Percentiles rank a stretch among this genome's conserved stretches.
Conservation (phyloP, 2,797 vertebrate genomes). For the Molossus molossus region DNA sequence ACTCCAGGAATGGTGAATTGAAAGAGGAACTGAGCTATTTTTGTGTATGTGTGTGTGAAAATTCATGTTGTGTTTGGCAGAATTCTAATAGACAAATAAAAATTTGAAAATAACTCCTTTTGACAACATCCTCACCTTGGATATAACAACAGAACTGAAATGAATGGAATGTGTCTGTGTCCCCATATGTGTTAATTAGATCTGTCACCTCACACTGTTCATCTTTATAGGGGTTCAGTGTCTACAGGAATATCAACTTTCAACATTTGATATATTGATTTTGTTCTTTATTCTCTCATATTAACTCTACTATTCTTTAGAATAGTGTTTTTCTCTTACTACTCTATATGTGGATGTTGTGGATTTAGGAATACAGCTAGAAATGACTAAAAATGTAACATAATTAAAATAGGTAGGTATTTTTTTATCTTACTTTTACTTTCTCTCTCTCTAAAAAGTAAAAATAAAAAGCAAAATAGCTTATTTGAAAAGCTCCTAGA, state of each 20-base stretch:
- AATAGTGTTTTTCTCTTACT: neutral
- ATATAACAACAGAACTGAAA: constrained; percentile 20
- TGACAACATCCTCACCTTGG: constrained; percentile 11
- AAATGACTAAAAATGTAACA: neutral
- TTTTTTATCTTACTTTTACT: neutral
- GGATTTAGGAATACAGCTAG: neutral
- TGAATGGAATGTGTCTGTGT: neutral
- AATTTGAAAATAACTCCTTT: constrained; percentile 66
- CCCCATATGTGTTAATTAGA: constrained; percentile 63
- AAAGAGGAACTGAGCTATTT: neutral
- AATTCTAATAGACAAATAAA: constrained; percentile 45
- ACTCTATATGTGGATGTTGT: neutral
- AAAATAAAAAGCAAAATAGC: neutral
- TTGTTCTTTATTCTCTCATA: constrained; percentile 42
- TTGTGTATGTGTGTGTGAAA: constrained; percentile 19
- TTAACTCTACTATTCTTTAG: neutral
- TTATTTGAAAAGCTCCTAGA: neutral
- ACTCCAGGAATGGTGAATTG: constrained; percentile 15
- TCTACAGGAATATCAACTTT: constrained; percentile 42
- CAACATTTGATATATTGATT: neutral
- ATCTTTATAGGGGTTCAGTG: neutral
- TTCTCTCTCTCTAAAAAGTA: neutral
- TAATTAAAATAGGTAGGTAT: neutral
- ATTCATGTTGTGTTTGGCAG: constrained; percentile 34
- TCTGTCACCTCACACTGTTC: constrained; percentile 31